Percentiles rank a stretch among this genome's conserved stretches.
phyloP scores from a whole-genome alignment of 2,888 invertebrate species.

The Coenonympha glycerion region DNA sequence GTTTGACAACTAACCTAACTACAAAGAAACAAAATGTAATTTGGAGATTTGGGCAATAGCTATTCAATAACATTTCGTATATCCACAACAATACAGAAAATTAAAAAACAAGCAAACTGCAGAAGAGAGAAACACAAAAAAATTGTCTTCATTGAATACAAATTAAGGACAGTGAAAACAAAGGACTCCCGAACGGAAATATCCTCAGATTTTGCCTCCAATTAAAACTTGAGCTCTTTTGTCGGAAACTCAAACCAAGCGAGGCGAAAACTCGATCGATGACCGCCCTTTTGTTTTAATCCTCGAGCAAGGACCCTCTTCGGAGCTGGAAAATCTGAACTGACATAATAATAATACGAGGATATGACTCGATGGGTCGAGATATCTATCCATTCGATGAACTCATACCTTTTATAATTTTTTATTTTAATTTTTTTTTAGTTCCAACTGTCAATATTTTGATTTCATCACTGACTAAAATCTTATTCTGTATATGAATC shows the following conservation, averaged over 20 bases:
- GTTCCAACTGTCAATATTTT: too few relatives aligned
- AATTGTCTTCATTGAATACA: conserved; percentile 10
- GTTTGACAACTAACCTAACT: too few relatives aligned
- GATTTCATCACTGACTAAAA: too few relatives aligned
- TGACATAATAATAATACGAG: not conserved
- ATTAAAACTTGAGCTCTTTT: conserved; percentile 29
- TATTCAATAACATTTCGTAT: too few relatives aligned
- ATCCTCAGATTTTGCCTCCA: conserved; percentile 27
- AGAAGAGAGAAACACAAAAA: not conserved
- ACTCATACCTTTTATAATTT: too few relatives aligned
- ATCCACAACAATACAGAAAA: too few relatives aligned
- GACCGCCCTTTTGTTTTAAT: conserved; percentile 26
- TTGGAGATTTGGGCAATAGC: too few relatives aligned
- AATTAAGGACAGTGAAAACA: conserved; percentile 27
- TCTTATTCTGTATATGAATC: too few relatives aligned
- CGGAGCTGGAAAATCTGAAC: not conserved
- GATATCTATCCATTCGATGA: not conserved
- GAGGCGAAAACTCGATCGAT: conserved; percentile 27
- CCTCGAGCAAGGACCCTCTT: not conserved
- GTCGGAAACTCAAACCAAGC: conserved; percentile 26
- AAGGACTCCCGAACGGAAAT: conserved; percentile 25
- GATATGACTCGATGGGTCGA: not conserved
- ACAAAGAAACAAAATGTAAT: too few relatives aligned
- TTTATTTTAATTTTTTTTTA: too few relatives aligned
- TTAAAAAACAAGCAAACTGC: not conserved